Evolutionary conservation across 2,113 vertebrate species (phyloP), one percentile per base, ranked within the genome.

Genomic region (Telmatochromis brachygnathus): DNA sequence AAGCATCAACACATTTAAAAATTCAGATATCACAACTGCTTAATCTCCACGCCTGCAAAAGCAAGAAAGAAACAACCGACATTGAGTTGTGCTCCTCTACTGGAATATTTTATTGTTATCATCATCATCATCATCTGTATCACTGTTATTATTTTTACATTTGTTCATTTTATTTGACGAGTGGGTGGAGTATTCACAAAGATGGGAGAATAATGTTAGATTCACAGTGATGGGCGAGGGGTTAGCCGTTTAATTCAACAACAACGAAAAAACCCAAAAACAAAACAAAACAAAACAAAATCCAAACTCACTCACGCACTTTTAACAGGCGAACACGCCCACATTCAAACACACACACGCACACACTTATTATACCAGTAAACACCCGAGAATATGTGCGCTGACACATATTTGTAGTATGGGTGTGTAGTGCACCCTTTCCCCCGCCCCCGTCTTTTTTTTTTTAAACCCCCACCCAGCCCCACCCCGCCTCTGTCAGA

Each of bases 81-180:
- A 62, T 81, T 84, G 79, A 91, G 68, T 89, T 93, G 95, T 92
- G 92, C 93, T 96, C 93, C 91, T 96, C 96, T 96, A 96, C 88
- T 96, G 95, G 94, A 96, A 96, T 97, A 95, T 94, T 95, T 96
- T 96, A 96, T 96, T 96, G 94, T 95, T 95, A 94, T 95, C 65
- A 60, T 95, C 93, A 94, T 94, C 65, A 55, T 94, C 65, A 55
- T 95, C 93, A 94, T 95, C 92, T 94, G 93, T 94, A 95, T 94
- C 92, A 94, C 87, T 92, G 87, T 81, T 95, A 94, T 94, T 92
- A 87, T 94, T 94, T 96, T 96, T 96, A 96, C 96, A 96, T 91
- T 94, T 93, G 91, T 95, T 95, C 92, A 88, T 94, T 96, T 96
- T 90, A 96, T 96, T 95, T 84, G 91, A 95, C 93, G 92, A 91